Percentiles rank a stretch among this genome's conserved stretches.
Evolutionary conservation across 2,888 invertebrate genomes (phyloP).

Genomic region (Thecophora atra): DNA sequence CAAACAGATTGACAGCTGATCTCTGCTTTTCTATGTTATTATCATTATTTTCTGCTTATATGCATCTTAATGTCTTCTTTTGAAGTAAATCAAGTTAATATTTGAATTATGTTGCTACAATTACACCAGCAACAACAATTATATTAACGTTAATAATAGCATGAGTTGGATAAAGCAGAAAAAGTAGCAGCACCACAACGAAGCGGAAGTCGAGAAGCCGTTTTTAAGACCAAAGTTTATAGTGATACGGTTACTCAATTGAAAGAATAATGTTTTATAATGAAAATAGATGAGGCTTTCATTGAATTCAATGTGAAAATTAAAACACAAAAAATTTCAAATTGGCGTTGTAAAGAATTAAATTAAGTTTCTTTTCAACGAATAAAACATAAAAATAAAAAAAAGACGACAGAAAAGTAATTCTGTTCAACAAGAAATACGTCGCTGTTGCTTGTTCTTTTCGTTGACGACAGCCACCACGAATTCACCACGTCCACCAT

Average conservation of each 20-base stretch:
- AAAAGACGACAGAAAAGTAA: no score
- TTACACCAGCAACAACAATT: conserved; percentile 28
- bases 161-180: background rate
- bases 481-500: background rate
- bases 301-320: background rate
- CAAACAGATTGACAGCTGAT: conserved; percentile 16
- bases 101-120: conserved; percentile 29
- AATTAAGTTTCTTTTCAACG: no score
- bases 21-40: conserved; percentile 9
- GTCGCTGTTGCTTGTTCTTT: no score
- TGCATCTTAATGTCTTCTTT: conserved; percentile 28
- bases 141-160: conserved; percentile 38
- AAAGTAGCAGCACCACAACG: background rate
- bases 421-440: no score
- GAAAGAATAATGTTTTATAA: background rate
- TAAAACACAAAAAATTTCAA: background rate
- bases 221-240: conserved; percentile 12
- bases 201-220: conserved; percentile 17
- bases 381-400: no score
- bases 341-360: no score
- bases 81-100: conserved; percentile 35
- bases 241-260: conserved; percentile 17
- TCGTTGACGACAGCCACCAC: background rate
- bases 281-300: background rate
- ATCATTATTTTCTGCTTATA: conserved; percentile 25